A percentile compares a stretch with the other conserved stretches of the same genome.
phyloP scores from a whole-genome alignment of 2,888 invertebrate genomes.

The Oxyteleia sp. region DNA sequence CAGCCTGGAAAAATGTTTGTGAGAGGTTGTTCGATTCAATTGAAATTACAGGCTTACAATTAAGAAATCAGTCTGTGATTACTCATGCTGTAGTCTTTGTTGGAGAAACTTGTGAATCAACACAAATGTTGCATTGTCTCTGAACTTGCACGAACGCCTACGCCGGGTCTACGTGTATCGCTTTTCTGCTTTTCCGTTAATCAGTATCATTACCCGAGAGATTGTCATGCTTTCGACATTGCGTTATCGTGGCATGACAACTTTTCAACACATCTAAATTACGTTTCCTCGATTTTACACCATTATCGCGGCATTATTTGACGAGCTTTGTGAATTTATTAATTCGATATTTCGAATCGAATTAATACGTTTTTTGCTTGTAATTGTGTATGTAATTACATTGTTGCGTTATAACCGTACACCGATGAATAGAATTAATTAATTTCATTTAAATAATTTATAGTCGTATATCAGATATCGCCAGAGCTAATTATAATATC shows the following conservation, averaged over 20 bases:
- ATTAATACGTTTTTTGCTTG: conserved; percentile 2
- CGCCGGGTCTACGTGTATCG: conserved; percentile 11
- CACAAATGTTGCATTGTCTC: conserved; percentile 55
- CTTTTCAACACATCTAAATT: conserved; percentile 22
- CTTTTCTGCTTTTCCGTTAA: conserved; percentile 60
- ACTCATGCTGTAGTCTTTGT: conserved; percentile 20
- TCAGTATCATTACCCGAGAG: conserved; percentile 45
- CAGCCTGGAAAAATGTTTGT: not conserved
- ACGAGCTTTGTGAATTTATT: conserved; percentile 14
- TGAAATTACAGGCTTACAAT: conserved; percentile 7
- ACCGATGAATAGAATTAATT: too few relatives aligned
- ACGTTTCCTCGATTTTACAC: conserved; percentile 16
- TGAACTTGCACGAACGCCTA: conserved; percentile 16
- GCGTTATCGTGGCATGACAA: conserved; percentile 29
- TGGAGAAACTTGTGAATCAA: conserved; percentile 41
- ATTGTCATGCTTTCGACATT: conserved; percentile 38
- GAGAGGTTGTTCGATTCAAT: conserved; percentile 2
- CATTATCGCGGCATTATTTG: not conserved
- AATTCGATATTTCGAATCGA: conserved; percentile 11
- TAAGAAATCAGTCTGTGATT: conserved; percentile 34
- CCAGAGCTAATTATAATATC: too few relatives aligned
- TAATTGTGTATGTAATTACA: not conserved
- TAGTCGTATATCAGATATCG: too few relatives aligned
- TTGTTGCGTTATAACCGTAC: not conserved
- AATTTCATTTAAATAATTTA: too few relatives aligned